Base-by-base conservation (phyloP, 2,113 vertebrate species). In the Ovis aries region DNA sequence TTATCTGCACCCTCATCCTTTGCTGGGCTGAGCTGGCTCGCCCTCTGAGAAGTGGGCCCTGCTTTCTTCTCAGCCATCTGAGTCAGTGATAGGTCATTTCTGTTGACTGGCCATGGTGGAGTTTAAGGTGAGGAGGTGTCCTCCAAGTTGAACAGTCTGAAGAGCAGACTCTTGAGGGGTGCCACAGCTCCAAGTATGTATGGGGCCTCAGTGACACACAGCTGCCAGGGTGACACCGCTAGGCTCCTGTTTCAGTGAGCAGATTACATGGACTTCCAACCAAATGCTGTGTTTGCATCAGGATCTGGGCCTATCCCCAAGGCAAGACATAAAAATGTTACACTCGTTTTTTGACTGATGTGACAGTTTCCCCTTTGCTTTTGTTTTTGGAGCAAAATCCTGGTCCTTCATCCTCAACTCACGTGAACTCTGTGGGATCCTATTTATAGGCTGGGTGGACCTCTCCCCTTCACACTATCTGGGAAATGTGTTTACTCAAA, bases 401-500 rank as follows among this genome's bases (percentile, higher is more conserved):
- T n/a, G 27, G 36, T 67, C 57, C 90, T 92, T 82, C 1, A 1
- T 43, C 27, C 48, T 31, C 45, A 3, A 3, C 8, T 29, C 43
- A 7, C 2, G 4, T 60, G 78, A 60, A 57, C 31, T 7, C 85
- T 10, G 81, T 13, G 45, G 94, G 43, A 2, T 43, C 77, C 53
- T 59, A 0, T 92, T 14, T 92, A 78, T 43, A 57, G 83, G 52
- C 57, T 62, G 52, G 45, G 55, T 6, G 6, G 83, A 53, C 50
- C 6, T 16, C 16, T 55, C 55, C 87, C 57, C 31, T 85, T 85
- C 23, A 31, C 27, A 1, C 40, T 53, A 0, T 82, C 29, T 87
- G 88, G 74, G 83, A 77, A 77, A 88, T 40, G 48, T 84, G 95
- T 95, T 93, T 88, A 62, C 21, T 27, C 92, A 27, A 95, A 92